A percentile compares a stretch with the other conserved stretches of the same genome.
Conservation (phyloP, 2,797 vertebrate genomes). For the Microctenopoma steveboyesi region DNA sequence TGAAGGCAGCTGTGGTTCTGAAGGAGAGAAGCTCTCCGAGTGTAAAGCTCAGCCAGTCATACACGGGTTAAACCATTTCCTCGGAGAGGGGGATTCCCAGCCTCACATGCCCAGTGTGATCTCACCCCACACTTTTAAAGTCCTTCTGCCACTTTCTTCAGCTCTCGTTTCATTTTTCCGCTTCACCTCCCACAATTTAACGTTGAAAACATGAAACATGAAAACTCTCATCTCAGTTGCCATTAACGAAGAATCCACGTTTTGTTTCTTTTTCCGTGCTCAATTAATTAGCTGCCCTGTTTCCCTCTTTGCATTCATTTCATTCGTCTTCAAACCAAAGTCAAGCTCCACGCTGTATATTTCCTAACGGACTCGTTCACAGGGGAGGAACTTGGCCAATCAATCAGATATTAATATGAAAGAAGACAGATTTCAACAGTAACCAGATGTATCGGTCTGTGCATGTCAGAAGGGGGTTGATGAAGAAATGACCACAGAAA, state of each 20-base stretch:
- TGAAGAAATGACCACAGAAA: not conserved
- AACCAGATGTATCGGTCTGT: no score
- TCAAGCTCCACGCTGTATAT: not conserved
- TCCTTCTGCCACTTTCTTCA: slow-evolving; percentile 16
- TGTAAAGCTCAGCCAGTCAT: slow-evolving; percentile 34
- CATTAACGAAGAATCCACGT: not conserved
- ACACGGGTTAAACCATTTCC: slow-evolving; percentile 75
- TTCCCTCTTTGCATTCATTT: not conserved
- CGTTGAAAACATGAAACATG: slow-evolving; percentile 16
- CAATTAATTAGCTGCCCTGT: not conserved
- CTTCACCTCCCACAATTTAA: slow-evolving; percentile 20
- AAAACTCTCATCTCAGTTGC: not conserved
- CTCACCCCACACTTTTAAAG: slow-evolving; percentile 25
- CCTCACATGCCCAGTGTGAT: slow-evolving; percentile 54
- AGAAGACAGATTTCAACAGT: no score
- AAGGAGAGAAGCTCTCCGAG: slow-evolving; percentile 29
- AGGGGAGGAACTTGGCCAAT: not conserved
- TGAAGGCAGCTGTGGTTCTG: slow-evolving; percentile 6
- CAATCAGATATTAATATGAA: not conserved
- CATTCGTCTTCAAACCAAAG: not conserved
- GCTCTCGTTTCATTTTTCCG: slow-evolving; percentile 23
- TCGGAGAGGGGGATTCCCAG: slow-evolving; percentile 67
- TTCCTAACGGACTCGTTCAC: not conserved
- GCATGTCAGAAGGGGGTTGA: not conserved
- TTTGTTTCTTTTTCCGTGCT: no score